A percentile compares a stretch with the other conserved stretches of the same genome.
Conservation (phyloP, 2,797 vertebrate species). For the Lepidocolaptes lacrymiger region DNA sequence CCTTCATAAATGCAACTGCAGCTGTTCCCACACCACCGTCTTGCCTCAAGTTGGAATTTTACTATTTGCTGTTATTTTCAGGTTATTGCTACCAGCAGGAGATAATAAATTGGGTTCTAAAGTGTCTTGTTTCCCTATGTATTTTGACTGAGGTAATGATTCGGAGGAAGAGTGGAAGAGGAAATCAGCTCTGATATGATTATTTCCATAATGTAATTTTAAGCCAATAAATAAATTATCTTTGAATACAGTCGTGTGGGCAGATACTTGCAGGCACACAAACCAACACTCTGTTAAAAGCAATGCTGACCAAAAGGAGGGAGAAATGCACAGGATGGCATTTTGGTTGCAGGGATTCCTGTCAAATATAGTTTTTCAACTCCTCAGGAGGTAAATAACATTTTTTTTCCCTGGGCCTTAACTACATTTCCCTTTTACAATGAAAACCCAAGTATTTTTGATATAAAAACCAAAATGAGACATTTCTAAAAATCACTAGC, state of each 20-base stretch:
- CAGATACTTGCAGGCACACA: neutral
- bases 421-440: neutral
- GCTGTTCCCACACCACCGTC: constrained; percentile 32
- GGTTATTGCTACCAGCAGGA: constrained; percentile 61
- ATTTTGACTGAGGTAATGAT: constrained; percentile 41
- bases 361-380: neutral
- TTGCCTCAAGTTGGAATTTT: constrained; percentile 58
- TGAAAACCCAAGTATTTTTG: neutral
- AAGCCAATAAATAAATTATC: constrained; percentile 63
- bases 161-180: neutral
- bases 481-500: neutral
- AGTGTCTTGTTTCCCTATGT: constrained; percentile 42
- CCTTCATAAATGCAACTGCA: constrained; percentile 32
- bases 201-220: constrained; percentile 55
- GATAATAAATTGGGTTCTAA: constrained; percentile 67
- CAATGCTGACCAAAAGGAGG: neutral
- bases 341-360: neutral
- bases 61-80: constrained; percentile 61
- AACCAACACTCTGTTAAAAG: neutral
- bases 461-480: neutral
- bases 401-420: neutral
- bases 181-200: constrained; percentile 17
- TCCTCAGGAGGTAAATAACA: neutral
- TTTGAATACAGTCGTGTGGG: constrained; percentile 1
- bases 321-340: neutral